Evolutionary conservation across 2,797 vertebrate genomes (phyloP).

Genomic region (Echiichthys vipera): DNA sequence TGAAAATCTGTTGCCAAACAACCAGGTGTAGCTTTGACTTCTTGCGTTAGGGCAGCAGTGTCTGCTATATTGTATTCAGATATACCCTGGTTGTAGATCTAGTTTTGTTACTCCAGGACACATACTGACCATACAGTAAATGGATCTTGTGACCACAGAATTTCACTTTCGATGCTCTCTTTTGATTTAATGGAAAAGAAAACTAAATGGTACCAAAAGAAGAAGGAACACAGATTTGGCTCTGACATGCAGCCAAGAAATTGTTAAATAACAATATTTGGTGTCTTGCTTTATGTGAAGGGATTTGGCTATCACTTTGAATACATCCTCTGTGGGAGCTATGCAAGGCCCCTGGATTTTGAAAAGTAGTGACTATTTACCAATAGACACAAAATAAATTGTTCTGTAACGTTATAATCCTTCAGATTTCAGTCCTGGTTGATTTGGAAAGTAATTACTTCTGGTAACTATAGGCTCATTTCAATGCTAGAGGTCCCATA

Average conservation of each 20-base stretch:
- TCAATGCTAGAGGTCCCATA: neutral
- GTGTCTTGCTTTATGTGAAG: neutral
- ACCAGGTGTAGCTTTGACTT: neutral
- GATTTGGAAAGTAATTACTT: neutral
- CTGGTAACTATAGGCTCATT: neutral
- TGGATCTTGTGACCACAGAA: neutral
- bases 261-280: neutral
- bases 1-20: neutral
- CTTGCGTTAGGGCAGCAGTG: neutral
- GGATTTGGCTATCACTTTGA: neutral
- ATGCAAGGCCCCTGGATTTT: neutral
- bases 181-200: neutral
- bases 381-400: neutral
- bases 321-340: neutral
- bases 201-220: neutral
- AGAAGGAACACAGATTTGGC: neutral
- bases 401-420: neutral
- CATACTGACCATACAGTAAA: neutral
- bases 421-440: neutral
- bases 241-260: neutral
- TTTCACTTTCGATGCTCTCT: neutral
- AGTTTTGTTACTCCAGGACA: neutral
- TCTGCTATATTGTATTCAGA: neutral
- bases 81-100: neutral
- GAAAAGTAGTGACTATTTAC: neutral